Conservation (phyloP, 2,113 vertebrate genomes). For the Cyanocitta stelleri region DNA sequence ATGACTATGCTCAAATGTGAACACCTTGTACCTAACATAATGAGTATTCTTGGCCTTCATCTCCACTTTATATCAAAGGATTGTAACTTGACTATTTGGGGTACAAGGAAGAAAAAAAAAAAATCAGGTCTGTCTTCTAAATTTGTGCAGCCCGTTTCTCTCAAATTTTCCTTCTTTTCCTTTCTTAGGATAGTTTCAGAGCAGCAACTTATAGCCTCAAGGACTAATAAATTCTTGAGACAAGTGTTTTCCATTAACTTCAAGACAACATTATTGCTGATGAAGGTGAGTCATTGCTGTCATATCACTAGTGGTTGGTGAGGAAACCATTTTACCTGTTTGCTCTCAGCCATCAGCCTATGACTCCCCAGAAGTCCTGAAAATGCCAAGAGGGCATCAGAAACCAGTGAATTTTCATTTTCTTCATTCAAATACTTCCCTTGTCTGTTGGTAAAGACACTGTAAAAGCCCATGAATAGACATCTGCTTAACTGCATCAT, state of each 20-base stretch:
- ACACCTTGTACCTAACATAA: neutral
- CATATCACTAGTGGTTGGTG: neutral
- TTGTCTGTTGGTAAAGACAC: neutral
- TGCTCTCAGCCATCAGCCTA: neutral
- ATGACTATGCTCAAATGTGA: neutral
- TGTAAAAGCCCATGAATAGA: neutral
- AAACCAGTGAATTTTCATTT: neutral
- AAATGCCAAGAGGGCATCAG: neutral
- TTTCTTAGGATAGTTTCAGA: neutral
- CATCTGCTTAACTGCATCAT: neutral
- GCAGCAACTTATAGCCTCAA: neutral
- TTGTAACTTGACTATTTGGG: neutral
- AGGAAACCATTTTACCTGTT: neutral
- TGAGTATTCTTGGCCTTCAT: neutral
- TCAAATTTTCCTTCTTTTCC: neutral
- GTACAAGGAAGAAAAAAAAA: neutral
- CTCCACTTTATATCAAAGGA: neutral
- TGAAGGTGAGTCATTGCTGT: neutral
- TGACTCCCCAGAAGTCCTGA: neutral
- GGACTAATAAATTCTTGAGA: neutral
- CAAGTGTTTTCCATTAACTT: neutral
- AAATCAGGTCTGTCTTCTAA: neutral
- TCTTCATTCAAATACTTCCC: neutral
- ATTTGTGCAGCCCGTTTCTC: fast-evolving
- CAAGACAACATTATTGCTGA: neutral